Percentiles rank a stretch among this genome's conserved stretches.
phyloP scores from a whole-genome alignment of 1,140 invertebrate genomes.

The Radopholus similis region DNA sequence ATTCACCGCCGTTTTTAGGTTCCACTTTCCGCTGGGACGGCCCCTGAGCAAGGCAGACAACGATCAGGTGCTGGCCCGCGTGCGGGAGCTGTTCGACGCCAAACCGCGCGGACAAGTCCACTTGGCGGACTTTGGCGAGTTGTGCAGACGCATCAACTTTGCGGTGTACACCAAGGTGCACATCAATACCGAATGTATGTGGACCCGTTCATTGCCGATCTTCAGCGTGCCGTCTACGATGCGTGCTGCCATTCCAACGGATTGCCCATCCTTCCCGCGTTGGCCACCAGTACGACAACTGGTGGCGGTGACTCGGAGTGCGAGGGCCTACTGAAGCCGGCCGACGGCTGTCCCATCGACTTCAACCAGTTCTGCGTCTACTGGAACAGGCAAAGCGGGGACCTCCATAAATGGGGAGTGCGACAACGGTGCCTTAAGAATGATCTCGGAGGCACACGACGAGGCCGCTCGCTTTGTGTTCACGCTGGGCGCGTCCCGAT shows the following conservation, averaged over 20 bases:
- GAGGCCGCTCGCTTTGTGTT: slow-evolving; percentile 81
- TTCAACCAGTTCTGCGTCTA: slow-evolving; percentile 48
- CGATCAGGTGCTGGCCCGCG: slow-evolving; percentile 22
- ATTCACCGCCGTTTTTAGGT: slow-evolving; percentile 20
- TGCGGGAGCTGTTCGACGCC: slow-evolving; percentile 15
- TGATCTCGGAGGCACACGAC: slow-evolving; percentile 70
- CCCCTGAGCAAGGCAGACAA: slow-evolving; percentile 37
- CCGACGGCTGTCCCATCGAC: slow-evolving; percentile 22
- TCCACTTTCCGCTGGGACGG: slow-evolving; percentile 38
- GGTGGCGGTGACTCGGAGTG: not conserved
- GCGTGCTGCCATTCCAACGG: slow-evolving; percentile 39
- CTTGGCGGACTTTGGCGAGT: slow-evolving; percentile 30
- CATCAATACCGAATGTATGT: too few relatives aligned
- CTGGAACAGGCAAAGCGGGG: slow-evolving; percentile 58
- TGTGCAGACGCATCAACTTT: slow-evolving; percentile 32
- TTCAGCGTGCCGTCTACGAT: slow-evolving; percentile 34
- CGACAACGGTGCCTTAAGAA: slow-evolving; percentile 6
- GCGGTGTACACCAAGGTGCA: slow-evolving; percentile 35
- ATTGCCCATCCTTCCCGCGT: not conserved
- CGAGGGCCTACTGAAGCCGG: not conserved
- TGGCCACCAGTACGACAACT: not conserved
- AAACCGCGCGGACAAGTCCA: slow-evolving; percentile 16
- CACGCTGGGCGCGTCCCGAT: slow-evolving; percentile 66
- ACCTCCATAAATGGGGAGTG: too few relatives aligned
- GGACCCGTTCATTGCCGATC: too few relatives aligned